These are phyloP conservation scores for Rafetus swinhoei DNA, from an alignment of 2,113 vertebrate species.

Conservation along the genomic window DNA sequence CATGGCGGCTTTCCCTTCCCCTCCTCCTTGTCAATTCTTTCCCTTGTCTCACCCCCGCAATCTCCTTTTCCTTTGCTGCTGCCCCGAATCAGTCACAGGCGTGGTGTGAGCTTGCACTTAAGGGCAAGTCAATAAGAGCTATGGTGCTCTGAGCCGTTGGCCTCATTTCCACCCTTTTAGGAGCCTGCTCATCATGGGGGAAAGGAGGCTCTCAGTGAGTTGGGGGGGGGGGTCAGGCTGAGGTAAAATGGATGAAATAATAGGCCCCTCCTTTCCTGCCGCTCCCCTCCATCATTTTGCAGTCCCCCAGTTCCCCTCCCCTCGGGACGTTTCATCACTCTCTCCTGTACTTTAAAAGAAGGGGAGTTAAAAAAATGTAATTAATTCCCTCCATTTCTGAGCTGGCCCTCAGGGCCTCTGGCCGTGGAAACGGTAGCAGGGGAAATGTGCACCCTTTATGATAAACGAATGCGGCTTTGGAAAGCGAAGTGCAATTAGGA, in stretches of 20 bases:
- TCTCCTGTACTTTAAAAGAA: slow-evolving; percentile 83
- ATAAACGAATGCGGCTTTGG: slow-evolving; percentile 89
- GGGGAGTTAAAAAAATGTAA: slow-evolving; percentile 91
- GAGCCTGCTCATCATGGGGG: slow-evolving; percentile 43
- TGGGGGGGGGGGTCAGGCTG: background rate
- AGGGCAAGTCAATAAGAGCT: slow-evolving; percentile 49
- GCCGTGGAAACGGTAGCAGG: slow-evolving; percentile 87
- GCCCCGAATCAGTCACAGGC: slow-evolving; percentile 75
- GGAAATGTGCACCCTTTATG: slow-evolving; percentile 99
- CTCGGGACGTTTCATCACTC: slow-evolving; percentile 58
- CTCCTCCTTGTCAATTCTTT: slow-evolving; percentile 25
- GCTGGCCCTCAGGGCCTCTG: slow-evolving; percentile 89
- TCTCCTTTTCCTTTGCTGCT: slow-evolving; percentile 44
- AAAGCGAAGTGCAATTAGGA: slow-evolving; percentile 77
- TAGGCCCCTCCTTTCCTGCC: background rate
- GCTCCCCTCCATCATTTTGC: slow-evolving; percentile 36
- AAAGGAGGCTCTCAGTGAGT: background rate
- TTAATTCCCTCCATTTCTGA: slow-evolving; percentile 99
- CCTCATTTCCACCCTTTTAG: slow-evolving; percentile 19
- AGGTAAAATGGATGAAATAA: slow-evolving; percentile 52
- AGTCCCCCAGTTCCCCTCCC: slow-evolving; percentile 40
- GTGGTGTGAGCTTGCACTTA: background rate
- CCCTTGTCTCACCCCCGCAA: background rate
- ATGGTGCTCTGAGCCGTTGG: background rate
- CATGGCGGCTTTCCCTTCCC: slow-evolving; percentile 75